These are phyloP conservation scores for Oikopleura vanhoeffeni DNA, from an alignment of 23 tunicate genomes.

Conservation along the genomic window DNA sequence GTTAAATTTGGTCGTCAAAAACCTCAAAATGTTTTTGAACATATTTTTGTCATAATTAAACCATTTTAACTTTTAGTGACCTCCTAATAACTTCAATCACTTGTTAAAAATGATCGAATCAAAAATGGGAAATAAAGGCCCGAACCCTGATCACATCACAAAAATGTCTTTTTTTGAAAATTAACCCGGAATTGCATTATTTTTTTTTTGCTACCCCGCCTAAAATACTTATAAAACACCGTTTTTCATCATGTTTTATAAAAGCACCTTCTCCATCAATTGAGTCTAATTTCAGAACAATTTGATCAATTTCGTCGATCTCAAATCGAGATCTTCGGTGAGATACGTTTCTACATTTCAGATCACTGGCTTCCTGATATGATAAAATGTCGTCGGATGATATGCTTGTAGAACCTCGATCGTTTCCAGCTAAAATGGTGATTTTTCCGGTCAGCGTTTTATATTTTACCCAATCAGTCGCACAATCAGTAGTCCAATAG, in stretches of 20 bases:
- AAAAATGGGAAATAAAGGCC: no score
- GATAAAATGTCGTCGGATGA: not conserved
- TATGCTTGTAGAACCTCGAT: not conserved
- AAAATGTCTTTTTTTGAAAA: no score
- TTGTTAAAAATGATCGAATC: no score
- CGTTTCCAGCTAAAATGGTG: not conserved
- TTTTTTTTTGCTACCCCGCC: no score
- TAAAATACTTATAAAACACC: not conserved
- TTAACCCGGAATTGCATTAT: no score
- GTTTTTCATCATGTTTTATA: not conserved
- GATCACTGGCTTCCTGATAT: no score
- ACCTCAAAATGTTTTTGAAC: no score
- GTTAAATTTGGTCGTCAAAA: no score
- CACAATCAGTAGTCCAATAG: not conserved
- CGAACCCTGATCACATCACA: no score
- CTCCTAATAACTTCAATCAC: no score
- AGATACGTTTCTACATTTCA: not conserved
- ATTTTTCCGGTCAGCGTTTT: not conserved
- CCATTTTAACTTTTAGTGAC: no score
- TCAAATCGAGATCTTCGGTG: not conserved
- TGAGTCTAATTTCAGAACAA: not conserved
- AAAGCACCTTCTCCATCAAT: not conserved
- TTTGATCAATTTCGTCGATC: not conserved
- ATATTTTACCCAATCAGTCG: not conserved
- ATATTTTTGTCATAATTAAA: no score